phyloP scores from a whole-genome alignment of 2,888 invertebrate genomes.

The Cylindroiulus punctatus region DNA sequence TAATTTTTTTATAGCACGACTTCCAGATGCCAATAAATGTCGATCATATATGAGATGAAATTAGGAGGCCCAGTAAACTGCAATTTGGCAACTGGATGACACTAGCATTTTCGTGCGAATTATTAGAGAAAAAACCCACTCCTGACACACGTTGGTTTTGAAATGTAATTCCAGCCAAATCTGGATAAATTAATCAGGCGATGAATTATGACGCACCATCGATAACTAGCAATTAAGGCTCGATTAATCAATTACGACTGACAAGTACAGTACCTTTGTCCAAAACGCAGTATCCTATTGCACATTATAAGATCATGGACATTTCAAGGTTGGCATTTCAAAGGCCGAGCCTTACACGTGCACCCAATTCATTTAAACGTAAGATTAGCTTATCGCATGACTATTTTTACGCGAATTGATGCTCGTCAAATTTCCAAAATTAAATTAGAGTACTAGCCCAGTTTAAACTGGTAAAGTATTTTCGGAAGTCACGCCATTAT shows the following conservation, averaged over 20 bases:
- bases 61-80: not conserved
- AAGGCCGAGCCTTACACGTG: not conserved
- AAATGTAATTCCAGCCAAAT: not conserved
- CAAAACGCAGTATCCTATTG: too few relatives aligned
- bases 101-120: not conserved
- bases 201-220: not conserved
- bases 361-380: not conserved
- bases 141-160: not conserved
- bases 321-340: not conserved
- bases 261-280: too few relatives aligned
- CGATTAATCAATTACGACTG: not conserved
- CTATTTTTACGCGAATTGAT: not conserved
- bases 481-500: not conserved
- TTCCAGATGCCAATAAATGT: not conserved
- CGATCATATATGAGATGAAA: not conserved
- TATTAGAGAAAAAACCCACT: not conserved
- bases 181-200: too few relatives aligned
- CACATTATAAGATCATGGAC: not conserved
- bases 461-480: not conserved
- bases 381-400: not conserved
- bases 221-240: not conserved
- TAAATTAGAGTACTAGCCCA: not conserved
- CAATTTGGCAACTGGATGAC: not conserved
- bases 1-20: not conserved
- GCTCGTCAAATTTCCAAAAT: constrained; percentile 33